Conservation (phyloP, 2,113 vertebrate genomes). For the Laticauda laticaudata region DNA sequence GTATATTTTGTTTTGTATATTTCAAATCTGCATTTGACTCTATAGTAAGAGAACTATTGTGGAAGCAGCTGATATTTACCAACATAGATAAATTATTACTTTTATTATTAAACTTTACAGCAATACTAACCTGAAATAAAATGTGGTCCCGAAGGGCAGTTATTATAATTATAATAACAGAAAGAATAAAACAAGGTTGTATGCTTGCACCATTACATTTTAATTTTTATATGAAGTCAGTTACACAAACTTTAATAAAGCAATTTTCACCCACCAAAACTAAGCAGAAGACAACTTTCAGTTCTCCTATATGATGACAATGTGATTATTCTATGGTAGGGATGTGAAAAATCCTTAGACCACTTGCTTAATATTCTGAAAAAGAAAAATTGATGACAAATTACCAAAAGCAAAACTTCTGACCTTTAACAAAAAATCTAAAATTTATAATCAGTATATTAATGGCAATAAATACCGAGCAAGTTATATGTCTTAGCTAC, state of each 20-base stretch:
- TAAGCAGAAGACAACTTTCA: not conserved
- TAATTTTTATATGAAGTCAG: not conserved
- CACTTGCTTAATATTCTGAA: not conserved
- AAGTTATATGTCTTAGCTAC: not conserved
- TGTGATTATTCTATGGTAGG: not conserved
- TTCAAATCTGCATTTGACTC: not conserved
- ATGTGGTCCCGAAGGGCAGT: not conserved
- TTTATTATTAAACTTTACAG: not conserved
- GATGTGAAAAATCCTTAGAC: not conserved
- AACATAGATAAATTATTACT: not conserved
- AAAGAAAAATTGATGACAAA: not conserved
- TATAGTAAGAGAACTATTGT: not conserved
- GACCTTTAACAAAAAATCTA: not conserved
- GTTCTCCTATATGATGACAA: not conserved
- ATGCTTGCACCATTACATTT: not conserved
- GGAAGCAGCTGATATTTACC: not conserved
- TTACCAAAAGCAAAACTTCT: not conserved
- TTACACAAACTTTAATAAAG: not conserved
- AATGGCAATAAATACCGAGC: not conserved
- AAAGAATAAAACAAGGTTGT: not conserved
- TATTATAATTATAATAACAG: not conserved
- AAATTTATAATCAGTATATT: not conserved
- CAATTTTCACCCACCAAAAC: not conserved
- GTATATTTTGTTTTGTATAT: not conserved
- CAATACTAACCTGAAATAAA: not conserved